Evolutionary conservation across 1,140 invertebrate species (phyloP).

Genomic region (Drosophila gunungcola): DNA sequence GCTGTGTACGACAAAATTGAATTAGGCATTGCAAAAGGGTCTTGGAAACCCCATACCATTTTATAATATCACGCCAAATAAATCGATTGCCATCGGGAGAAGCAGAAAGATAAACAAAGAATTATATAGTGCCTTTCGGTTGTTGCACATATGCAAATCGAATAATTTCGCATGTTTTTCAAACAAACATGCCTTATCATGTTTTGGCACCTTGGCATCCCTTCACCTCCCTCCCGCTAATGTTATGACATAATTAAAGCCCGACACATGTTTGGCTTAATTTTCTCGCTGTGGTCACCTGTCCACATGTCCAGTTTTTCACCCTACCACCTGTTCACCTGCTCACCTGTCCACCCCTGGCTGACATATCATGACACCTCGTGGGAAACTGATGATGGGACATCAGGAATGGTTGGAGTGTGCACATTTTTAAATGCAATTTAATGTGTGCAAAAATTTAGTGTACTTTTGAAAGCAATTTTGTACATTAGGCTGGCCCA

Average conservation of each 20-base stretch:
- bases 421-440: conserved; percentile 51
- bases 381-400: conserved; percentile 12
- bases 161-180: conserved; percentile 32
- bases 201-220: not conserved
- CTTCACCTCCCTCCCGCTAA: conserved; percentile 15
- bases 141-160: conserved; percentile 36
- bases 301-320: conserved; percentile 3
- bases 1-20: no score
- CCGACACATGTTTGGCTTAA: conserved; percentile 45
- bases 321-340: not conserved
- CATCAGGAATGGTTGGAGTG: not conserved
- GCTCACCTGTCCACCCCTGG: conserved; percentile 12
- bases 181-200: conserved; percentile 37
- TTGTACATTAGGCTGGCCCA: no score
- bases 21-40: no score
- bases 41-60: no score
- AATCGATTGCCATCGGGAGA: conserved; percentile 5
- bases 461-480: not conserved
- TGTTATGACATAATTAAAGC: conserved; percentile 61
- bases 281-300: conserved; percentile 22
- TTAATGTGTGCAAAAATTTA: conserved; percentile 34
- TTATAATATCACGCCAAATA: not conserved
- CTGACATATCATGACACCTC: conserved; percentile 47
- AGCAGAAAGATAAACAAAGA: conserved; percentile 7
- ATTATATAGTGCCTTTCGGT: conserved; percentile 9